These are phyloP conservation scores for Sphenodon punctatus DNA, from an alignment of 2,797 vertebrate species.

Conservation along the genomic window DNA sequence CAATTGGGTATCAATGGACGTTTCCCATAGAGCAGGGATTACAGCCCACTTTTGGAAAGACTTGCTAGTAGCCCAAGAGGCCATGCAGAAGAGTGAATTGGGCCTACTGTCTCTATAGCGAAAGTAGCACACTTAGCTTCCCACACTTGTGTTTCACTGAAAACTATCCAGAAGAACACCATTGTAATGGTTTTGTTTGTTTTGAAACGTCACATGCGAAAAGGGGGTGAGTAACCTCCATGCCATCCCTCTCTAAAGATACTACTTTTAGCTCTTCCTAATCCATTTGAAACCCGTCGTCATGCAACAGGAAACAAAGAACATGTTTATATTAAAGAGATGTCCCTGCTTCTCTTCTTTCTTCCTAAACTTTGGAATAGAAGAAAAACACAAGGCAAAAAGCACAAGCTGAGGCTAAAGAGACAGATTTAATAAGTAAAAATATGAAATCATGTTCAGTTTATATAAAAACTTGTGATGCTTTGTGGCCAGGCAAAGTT, in stretches of 20 bases:
- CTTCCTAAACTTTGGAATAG: not conserved
- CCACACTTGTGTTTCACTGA: not conserved
- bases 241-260: not conserved
- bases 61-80: not conserved
- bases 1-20: no score
- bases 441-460: not conserved
- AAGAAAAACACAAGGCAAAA: not conserved
- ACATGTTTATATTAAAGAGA: not conserved
- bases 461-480: not conserved
- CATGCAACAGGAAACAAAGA: not conserved
- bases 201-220: not conserved
- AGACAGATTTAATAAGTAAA: not conserved
- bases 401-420: not conserved
- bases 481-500: not conserved
- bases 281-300: not conserved
- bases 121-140: not conserved
- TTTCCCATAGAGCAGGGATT: no score
- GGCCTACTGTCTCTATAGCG: not conserved
- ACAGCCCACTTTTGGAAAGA: not conserved
- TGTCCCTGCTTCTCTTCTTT: accelerated
- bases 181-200: not conserved
- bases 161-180: not conserved
- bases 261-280: not conserved
- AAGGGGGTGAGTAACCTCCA: not conserved
- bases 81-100: not conserved